A percentile compares a stretch with the other conserved stretches of the same genome.
Evolutionary conservation across 2,888 invertebrate genomes (phyloP).

Genomic region (Scrobipalpa costella): DNA sequence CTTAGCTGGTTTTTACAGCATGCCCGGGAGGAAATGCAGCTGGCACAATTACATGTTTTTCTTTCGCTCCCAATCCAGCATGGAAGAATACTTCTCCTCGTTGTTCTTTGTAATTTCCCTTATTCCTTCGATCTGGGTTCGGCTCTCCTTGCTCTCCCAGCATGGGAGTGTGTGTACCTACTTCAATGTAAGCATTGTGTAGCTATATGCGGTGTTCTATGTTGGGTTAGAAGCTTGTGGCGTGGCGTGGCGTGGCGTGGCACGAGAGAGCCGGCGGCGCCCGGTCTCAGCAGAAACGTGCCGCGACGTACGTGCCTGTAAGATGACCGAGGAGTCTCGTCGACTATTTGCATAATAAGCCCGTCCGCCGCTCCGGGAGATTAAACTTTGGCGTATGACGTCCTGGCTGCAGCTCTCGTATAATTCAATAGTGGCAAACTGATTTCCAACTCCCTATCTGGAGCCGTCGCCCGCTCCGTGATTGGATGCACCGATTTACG

Average conservation of each 20-base stretch:
- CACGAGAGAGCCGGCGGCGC: slow-evolving; percentile 28
- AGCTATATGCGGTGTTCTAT: background rate
- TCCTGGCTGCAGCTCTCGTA: slow-evolving; percentile 70
- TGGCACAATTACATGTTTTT: no score
- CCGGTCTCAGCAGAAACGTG: slow-evolving; percentile 38
- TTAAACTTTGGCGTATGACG: slow-evolving; percentile 78
- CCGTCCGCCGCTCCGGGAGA: slow-evolving; percentile 71
- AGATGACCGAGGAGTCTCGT: slow-evolving; percentile 67
- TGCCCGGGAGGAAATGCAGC: no score
- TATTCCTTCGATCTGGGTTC: no score
- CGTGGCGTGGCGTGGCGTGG: slow-evolving; percentile 24
- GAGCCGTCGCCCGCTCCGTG: slow-evolving; percentile 51
- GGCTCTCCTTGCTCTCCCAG: no score
- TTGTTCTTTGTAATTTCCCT: no score
- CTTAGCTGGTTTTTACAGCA: no score
- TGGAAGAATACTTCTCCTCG: no score
- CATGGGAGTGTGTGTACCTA: no score
- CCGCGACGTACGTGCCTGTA: slow-evolving; percentile 63
- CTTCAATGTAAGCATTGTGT: background rate
- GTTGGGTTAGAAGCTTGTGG: background rate
- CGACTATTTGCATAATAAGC: slow-evolving; percentile 77
- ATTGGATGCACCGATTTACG: slow-evolving; percentile 68
- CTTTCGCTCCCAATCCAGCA: no score
- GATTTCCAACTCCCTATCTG: slow-evolving; percentile 66
- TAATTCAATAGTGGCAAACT: slow-evolving; percentile 79